Evolutionary conservation across 2,797 vertebrate species (phyloP).

Genomic region (Dipus sagitta): DNA sequence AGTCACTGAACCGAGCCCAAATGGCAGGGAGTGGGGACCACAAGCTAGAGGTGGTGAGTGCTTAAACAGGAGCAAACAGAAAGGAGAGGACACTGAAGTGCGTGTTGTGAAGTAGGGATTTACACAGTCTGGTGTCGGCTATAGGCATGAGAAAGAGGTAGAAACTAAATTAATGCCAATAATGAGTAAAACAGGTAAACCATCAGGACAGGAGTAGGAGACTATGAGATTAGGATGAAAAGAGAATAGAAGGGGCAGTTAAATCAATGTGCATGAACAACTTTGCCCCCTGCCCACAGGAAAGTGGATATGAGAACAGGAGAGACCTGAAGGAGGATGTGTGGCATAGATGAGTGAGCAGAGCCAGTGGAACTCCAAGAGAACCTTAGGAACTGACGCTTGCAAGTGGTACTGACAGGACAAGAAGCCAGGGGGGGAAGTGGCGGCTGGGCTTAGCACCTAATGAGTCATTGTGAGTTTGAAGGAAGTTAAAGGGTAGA

Average conservation of each 20-base stretch:
- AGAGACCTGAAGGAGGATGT: not conserved
- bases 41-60: not conserved
- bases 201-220: not conserved
- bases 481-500: not conserved
- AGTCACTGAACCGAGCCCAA: not conserved
- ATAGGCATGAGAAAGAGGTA: not conserved
- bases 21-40: not conserved
- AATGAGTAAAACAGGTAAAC: not conserved
- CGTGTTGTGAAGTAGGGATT: not conserved
- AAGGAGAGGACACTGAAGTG: not conserved
- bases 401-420: not conserved
- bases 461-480: slow-evolving; percentile 1
- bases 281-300: not conserved
- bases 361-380: not conserved
- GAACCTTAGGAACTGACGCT: not conserved
- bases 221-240: not conserved
- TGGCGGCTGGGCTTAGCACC: not conserved
- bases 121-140: not conserved
- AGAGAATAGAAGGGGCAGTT: not conserved
- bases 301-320: not conserved
- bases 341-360: not conserved
- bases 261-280: not conserved
- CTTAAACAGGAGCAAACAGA: not conserved
- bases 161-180: not conserved
- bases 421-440: not conserved